phyloP scores from a whole-genome alignment of 1,140 invertebrate genomes.

The Zaprionus ornatus region DNA sequence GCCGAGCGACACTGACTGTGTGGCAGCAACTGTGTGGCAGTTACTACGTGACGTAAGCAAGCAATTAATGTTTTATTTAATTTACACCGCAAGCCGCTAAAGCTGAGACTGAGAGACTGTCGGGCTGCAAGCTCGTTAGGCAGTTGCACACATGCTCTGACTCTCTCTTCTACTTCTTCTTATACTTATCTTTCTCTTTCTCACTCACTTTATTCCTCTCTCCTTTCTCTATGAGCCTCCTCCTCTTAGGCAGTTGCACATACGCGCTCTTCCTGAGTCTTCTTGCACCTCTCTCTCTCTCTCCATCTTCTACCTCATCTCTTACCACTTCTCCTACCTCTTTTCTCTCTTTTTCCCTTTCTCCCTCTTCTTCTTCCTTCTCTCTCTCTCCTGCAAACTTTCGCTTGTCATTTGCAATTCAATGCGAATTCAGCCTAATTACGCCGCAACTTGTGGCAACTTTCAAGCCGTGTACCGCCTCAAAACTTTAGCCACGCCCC shows the following conservation, averaged over 20 bases:
- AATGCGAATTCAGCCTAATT: slow-evolving; percentile 65
- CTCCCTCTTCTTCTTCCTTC: not conserved
- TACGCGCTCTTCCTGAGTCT: too few species aligned
- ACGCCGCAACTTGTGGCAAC: slow-evolving; percentile 18
- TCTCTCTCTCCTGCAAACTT: slow-evolving; percentile 19
- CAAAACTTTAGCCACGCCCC: slow-evolving; percentile 7
- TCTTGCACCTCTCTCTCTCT: not conserved
- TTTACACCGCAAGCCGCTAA: slow-evolving; percentile 39
- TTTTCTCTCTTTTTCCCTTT: too few species aligned
- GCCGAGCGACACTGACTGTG: not conserved
- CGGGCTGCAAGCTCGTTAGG: slow-evolving; percentile 42
- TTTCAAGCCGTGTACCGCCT: not conserved
- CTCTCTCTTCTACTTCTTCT: not conserved
- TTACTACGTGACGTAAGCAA: slow-evolving; percentile 46
- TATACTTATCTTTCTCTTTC: too few species aligned
- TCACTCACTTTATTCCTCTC: not conserved
- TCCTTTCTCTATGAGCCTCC: too few species aligned
- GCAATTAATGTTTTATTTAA: slow-evolving; percentile 72
- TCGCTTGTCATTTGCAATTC: slow-evolving; percentile 67
- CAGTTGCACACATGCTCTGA: not conserved
- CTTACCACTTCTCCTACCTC: not conserved
- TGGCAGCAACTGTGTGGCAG: slow-evolving; percentile 15
- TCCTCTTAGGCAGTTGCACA: too few species aligned
- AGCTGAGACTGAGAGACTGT: slow-evolving; percentile 8
- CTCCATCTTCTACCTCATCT: not conserved